phyloP scores from a whole-genome alignment of 2,797 vertebrate species.

The Molossus molossus region DNA sequence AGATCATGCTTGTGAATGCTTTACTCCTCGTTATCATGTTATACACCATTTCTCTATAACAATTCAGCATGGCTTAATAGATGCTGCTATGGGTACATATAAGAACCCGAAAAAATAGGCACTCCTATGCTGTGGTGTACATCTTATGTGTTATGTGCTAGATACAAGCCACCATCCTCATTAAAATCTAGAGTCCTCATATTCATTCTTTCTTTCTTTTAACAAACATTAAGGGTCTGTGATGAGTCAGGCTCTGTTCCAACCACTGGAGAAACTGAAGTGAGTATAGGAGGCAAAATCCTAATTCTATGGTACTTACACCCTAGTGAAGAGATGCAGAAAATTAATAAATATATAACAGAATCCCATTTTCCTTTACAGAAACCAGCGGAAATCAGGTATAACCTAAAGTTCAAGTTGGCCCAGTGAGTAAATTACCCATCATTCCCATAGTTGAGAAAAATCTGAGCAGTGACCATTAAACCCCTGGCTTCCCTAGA shows the following conservation, averaged over 20 bases:
- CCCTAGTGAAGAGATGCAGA: neutral
- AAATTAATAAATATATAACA: constrained; percentile 10
- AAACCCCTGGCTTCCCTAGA: neutral
- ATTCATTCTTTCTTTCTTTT: constrained; percentile 6
- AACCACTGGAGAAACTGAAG: neutral
- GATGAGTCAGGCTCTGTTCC: neutral
- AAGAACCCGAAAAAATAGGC: constrained; percentile 9
- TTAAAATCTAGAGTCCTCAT: neutral
- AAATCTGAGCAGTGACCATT: neutral
- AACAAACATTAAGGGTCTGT: neutral
- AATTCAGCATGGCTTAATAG: neutral
- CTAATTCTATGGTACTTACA: neutral
- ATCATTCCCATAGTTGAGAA: neutral
- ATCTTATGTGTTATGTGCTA: neutral
- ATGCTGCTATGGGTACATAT: neutral
- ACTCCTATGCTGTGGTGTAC: neutral
- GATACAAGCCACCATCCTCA: neutral
- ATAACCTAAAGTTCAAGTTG: neutral
- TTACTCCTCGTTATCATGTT: constrained; percentile 13
- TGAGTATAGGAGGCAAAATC: neutral
- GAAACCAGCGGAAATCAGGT: neutral
- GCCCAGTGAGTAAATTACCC: neutral
- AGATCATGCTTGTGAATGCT: neutral
- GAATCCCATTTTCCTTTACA: neutral
- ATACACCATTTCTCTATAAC: neutral